Percentiles rank a stretch among this genome's conserved stretches.
These are phyloP conservation scores for Megalurothrips usitatus DNA, from an alignment of 2,888 invertebrate species.

Conservation along the genomic window DNA sequence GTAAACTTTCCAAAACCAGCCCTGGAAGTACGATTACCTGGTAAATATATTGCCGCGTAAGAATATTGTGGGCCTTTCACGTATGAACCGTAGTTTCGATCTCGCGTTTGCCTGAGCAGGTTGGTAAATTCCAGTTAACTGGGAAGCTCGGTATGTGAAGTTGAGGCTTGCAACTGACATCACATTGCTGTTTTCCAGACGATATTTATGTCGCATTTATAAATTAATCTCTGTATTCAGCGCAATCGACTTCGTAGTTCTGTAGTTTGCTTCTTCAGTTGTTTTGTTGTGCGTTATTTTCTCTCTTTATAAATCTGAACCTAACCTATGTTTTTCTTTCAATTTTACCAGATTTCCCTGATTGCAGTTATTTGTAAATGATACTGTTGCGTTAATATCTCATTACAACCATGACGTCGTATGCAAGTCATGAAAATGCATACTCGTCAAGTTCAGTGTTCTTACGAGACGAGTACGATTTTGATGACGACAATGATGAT, in stretches of 20 bases:
- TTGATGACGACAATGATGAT: slow-evolving; percentile 68
- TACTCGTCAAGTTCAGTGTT: background rate
- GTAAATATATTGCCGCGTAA: too few relatives aligned
- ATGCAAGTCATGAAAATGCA: background rate
- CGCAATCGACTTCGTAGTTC: background rate
- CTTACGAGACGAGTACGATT: slow-evolving; percentile 60
- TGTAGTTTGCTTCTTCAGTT: background rate
- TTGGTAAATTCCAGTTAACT: too few relatives aligned
- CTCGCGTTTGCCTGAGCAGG: too few relatives aligned
- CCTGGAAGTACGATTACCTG: too few relatives aligned
- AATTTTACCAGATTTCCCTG: background rate
- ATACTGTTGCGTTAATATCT: background rate
- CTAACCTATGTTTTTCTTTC: background rate
- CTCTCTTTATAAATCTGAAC: background rate
- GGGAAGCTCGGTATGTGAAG: too few relatives aligned
- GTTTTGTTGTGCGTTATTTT: background rate
- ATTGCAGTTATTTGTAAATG: background rate
- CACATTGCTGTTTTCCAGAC: too few relatives aligned
- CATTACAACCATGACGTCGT: background rate
- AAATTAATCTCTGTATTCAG: too few relatives aligned
- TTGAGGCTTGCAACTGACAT: too few relatives aligned
- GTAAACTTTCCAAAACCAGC: too few relatives aligned
- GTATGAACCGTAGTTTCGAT: too few relatives aligned
- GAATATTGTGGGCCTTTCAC: too few relatives aligned
- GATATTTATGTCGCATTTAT: too few relatives aligned